Conservation (phyloP, 2,113 vertebrate species). For the Ceyx margarethae region DNA sequence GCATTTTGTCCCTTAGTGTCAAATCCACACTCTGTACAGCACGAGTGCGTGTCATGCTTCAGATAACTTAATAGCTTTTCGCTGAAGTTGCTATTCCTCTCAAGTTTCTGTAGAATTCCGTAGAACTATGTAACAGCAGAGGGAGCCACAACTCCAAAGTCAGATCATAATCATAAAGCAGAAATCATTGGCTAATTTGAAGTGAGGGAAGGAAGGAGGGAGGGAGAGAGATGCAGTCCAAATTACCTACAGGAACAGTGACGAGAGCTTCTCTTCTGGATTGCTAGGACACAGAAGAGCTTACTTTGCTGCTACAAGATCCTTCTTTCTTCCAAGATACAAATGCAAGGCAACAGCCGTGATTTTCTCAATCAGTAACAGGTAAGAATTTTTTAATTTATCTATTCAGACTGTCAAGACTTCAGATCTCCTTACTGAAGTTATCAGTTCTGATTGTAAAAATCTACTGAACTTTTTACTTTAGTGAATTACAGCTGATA, state of each 20-base stretch:
- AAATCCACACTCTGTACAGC: not conserved
- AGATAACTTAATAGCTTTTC: not conserved
- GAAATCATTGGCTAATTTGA: conserved; percentile 12
- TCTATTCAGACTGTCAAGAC: not conserved
- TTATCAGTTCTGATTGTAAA: not conserved
- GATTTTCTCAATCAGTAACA: not conserved
- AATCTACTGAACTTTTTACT: not conserved
- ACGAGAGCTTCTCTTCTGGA: not conserved
- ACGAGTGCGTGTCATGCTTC: accelerated
- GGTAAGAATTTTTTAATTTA: conserved; percentile 50
- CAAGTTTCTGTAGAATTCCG: not conserved
- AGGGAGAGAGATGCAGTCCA: not conserved
- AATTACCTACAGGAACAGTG: conserved; percentile 4
- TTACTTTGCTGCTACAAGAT: not conserved
- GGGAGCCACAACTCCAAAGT: conserved; percentile 57
- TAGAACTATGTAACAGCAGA: conserved; percentile 39
- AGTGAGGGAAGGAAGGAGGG: not conserved
- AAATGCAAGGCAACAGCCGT: not conserved
- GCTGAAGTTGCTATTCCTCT: not conserved
- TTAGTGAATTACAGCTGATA: not conserved
- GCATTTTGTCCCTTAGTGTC: not conserved
- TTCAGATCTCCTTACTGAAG: not conserved
- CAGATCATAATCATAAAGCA: not conserved
- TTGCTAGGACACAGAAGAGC: not conserved
- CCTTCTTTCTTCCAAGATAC: not conserved